Percentiles rank a stretch among this genome's conserved stretches.
Conservation (phyloP, 2,797 vertebrate species). For the Cephalopachus bancanus region DNA sequence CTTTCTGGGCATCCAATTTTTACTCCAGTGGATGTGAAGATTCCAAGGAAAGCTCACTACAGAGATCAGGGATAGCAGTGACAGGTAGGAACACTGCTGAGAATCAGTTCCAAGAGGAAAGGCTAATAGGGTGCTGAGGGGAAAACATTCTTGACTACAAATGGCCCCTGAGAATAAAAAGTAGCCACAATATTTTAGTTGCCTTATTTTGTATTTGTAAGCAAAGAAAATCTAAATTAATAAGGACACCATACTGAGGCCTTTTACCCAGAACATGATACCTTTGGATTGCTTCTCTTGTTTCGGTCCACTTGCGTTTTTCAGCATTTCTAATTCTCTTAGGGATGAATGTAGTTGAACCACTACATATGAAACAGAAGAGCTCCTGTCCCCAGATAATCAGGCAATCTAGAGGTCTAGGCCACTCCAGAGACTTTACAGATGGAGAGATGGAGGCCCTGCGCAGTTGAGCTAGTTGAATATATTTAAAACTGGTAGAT, state of each 20-base stretch:
- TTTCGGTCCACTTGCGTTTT: not conserved
- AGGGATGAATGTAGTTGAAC: not conserved
- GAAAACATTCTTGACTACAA: constrained; percentile 29
- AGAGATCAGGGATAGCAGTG: not conserved
- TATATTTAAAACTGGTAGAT: constrained; percentile 45
- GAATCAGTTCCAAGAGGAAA: constrained; percentile 13
- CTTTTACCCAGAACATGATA: constrained; percentile 13
- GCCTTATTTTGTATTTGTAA: not conserved
- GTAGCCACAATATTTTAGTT: not conserved
- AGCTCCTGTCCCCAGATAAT: not conserved
- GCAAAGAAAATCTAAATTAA: constrained; percentile 49
- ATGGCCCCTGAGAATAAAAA: constrained; percentile 47
- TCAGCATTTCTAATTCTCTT: constrained; percentile 23
- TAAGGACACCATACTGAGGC: not conserved
- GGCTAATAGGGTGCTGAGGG: not conserved
- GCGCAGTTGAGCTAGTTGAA: not conserved
- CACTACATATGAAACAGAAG: not conserved
- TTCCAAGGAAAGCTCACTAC: not conserved
- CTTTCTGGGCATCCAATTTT: not conserved
- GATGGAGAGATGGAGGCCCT: not conserved
- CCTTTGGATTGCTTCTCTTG: not conserved
- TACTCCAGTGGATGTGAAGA: not conserved
- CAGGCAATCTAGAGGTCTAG: not conserved
- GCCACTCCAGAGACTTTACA: not conserved
- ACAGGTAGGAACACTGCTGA: not conserved